Evolutionary conservation across 2,113 vertebrate genomes (phyloP), one percentile per base, ranked within the genome.

Genomic region (Phylloscopus whistleri): DNA sequence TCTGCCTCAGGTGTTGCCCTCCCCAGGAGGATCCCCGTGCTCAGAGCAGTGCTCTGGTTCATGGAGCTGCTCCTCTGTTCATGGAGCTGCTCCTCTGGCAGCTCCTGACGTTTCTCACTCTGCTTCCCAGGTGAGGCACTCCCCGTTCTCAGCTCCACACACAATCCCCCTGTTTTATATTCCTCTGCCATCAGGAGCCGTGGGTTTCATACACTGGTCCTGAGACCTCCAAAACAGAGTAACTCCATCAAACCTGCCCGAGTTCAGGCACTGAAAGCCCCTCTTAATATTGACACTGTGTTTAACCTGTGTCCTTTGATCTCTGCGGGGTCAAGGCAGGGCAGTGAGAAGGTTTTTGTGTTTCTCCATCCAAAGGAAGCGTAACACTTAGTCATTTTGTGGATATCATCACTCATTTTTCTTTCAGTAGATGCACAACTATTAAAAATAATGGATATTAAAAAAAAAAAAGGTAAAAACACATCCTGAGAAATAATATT

Each of bases 21-120:
- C 7, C n/a, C 75, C 4, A 2, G 70, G 6, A 49, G 31, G 10
- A 20, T 44, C 27, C 10, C 0, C 0, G 11, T 8, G 52, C 53
- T 55, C 20, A 9, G 3, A 23, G 72, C 52, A 17, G 2, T 2
- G 3, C 2, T 27, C n/a, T 37, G 55, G 1, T 17, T 16, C 5
- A 1, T 12, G 56, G 58, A 33, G 22, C 23, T 6, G 20, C 22
- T 83, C 52, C 55, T 75, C 43, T 5, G 3, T 17, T 16, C 5
- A 1, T 12, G 56, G 58, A 33, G 22, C 23, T 6, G 20, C 22
- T 83, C 52, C 55, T 75, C 43, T 5, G 3, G 3, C 3, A 16
- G 24, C 10, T 39, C 30, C 4, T 41, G 69, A 20, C 0, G 0
- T 17, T 31, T 16, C 69, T 20, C 1, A 0, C 62, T 41, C 55